Conservation (phyloP, 2,797 vertebrate genomes). For the Galagoides demidoff region DNA sequence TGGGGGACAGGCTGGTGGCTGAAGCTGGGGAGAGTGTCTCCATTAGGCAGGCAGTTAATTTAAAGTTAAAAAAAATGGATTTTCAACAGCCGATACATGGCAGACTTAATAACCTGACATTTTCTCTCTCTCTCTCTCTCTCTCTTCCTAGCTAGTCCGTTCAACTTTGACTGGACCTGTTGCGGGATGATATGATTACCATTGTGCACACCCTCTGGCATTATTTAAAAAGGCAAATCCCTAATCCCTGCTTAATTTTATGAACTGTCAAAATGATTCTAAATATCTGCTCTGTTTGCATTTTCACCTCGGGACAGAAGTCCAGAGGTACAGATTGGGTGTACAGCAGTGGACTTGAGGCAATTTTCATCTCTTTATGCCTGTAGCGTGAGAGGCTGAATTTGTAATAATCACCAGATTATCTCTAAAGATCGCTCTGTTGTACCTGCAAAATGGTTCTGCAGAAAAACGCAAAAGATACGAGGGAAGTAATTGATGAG, state of each 20-base stretch:
- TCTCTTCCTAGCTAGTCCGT: constrained; percentile 61
- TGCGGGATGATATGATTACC: constrained; percentile 83
- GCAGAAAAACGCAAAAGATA: constrained; percentile 86
- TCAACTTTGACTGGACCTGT: constrained; percentile 84
- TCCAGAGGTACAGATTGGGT: constrained; percentile 87
- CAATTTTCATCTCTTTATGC: constrained; percentile 90
- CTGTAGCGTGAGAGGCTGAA: constrained; percentile 83
- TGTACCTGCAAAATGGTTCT: constrained; percentile 87
- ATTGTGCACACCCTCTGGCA: constrained; percentile 83
- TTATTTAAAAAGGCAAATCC: constrained; percentile 82
- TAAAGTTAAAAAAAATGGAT: constrained; percentile 60
- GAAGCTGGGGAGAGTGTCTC: background rate
- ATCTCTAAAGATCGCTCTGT: constrained; percentile 87
- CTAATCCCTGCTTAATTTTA: constrained; percentile 91
- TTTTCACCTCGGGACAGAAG: constrained; percentile 89
- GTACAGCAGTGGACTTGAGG: constrained; percentile 86
- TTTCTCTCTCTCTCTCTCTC: background rate
- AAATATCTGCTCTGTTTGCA: constrained; percentile 88
- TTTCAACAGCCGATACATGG: constrained; percentile 45
- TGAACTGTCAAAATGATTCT: constrained; percentile 89
- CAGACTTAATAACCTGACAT: constrained; percentile 75
- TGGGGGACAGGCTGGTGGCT: background rate
- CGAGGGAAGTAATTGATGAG: constrained; percentile 84
- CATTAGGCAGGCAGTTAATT: constrained; percentile 57
- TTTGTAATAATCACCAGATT: constrained; percentile 89